These are phyloP conservation scores for Emys orbicularis DNA, from an alignment of 2,797 vertebrate species.

Conservation along the genomic window DNA sequence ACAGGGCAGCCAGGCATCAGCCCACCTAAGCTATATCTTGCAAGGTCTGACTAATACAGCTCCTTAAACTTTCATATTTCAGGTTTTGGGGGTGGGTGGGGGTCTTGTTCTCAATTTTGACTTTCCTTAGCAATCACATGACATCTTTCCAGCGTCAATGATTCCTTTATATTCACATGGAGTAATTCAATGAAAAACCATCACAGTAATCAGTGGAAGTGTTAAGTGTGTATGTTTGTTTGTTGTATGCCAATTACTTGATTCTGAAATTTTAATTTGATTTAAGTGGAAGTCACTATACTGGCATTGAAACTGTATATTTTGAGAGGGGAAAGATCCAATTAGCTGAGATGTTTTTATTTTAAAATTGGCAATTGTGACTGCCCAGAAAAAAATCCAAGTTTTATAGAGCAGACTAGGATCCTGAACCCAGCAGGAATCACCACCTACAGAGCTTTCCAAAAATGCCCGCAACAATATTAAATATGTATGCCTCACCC, in stretches of 20 bases:
- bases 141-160: neutral
- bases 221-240: neutral
- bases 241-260: slow-evolving; percentile 7
- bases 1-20: neutral
- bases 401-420: slow-evolving; percentile 28
- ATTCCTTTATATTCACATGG: neutral
- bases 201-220: neutral
- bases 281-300: slow-evolving; percentile 11
- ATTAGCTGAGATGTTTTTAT: slow-evolving; percentile 28
- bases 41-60: neutral
- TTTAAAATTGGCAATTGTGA: slow-evolving; percentile 18
- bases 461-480: slow-evolving; percentile 44
- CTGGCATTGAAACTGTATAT: slow-evolving; percentile 15
- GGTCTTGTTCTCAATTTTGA: neutral
- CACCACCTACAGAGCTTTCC: slow-evolving; percentile 23
- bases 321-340: slow-evolving; percentile 13
- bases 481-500: slow-evolving; percentile 48
- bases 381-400: neutral
- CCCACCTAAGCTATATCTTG: neutral
- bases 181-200: slow-evolving; percentile 45
- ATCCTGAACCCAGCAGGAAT: slow-evolving; percentile 51
- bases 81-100: neutral
- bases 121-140: neutral
- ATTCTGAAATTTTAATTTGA: slow-evolving; percentile 13
- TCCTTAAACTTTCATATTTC: neutral